Evolutionary conservation across 2,113 vertebrate genomes (phyloP), one percentile per base, ranked within the genome.

Genomic region (Electrona antarctica): DNA sequence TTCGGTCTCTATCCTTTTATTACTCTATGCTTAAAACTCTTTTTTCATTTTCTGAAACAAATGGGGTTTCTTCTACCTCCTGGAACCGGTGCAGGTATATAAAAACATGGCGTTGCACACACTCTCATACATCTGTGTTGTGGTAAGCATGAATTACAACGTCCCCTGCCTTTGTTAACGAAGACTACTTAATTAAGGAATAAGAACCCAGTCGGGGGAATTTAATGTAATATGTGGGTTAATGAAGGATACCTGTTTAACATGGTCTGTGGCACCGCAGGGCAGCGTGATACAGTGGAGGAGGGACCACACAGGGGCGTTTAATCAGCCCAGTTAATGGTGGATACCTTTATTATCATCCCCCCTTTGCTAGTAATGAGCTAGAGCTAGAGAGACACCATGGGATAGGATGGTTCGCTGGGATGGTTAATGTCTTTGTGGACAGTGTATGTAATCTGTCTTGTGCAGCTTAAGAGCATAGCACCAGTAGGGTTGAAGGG

Each of bases 241-340:
- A 89, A 88, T 83, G 76, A 85, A 64, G 49, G 77, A 69, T 67
- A 67, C 62, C 56, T 71, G 66, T 70, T 74, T 59, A 65, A 79
- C 80, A 52, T 71, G 80, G 69, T 10, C 29, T 15, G 62, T 50
- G 72, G 60, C 41, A 49, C 62, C 77, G 67, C 71, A 33, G 61
- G 46, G 8, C 82, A 78, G 74, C 9, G 15, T 50, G 61, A 46
- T 33, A 62, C 68, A 50, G 47, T 1, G 58, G 62, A 73, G 73
- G 76, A 74, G 67, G 69, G 71, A 51, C 7, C 60, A 60, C 58
- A 73, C 84, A 67, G n/a, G 50, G 75, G 62, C 47, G 56, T 83
- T 81, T 85, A 85, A 90, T 91, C 80, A 81, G 69, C 67, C 29
- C 80, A 47, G 57, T 83, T 88, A 82, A 89, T 88, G 83, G 61